A percentile compares a stretch with the other conserved stretches of the same genome.
Conservation (phyloP, 2,888 invertebrate genomes). For the Lepidochrysops patricia region DNA sequence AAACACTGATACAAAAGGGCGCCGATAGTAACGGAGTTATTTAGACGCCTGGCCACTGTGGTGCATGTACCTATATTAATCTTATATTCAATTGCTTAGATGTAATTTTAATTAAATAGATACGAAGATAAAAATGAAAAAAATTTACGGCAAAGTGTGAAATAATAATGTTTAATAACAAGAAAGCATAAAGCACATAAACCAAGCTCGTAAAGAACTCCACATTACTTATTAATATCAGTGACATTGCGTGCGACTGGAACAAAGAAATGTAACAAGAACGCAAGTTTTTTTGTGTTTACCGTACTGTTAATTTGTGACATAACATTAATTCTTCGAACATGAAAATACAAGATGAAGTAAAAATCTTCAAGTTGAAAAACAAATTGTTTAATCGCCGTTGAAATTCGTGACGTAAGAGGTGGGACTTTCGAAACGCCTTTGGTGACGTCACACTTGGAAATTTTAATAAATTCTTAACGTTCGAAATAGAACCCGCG, state of each 20-base stretch:
- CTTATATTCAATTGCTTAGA: background rate
- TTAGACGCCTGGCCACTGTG: too few relatives aligned
- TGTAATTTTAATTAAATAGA: background rate
- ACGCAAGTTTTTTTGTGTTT: conserved; percentile 4
- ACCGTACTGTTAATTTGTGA: background rate
- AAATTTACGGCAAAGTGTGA: background rate
- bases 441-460: background rate
- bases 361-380: conserved; percentile 3
- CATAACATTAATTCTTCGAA: background rate
- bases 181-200: background rate
- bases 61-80: too few relatives aligned
- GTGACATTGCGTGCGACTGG: conserved; percentile 9
- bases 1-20: too few relatives aligned
- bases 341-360: too few relatives aligned
- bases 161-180: background rate
- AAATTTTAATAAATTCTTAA: background rate
- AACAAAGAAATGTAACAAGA: conserved; percentile 2
- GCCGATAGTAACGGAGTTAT: too few relatives aligned
- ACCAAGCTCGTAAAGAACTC: background rate
- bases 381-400: conserved; percentile 8
- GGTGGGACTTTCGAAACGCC: background rate
- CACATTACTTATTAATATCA: background rate
- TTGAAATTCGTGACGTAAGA: background rate
- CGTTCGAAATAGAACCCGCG: background rate
- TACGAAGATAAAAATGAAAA: background rate